phyloP scores from a whole-genome alignment of 2,797 vertebrate species.

The Tenualosa thibaudeaui region DNA sequence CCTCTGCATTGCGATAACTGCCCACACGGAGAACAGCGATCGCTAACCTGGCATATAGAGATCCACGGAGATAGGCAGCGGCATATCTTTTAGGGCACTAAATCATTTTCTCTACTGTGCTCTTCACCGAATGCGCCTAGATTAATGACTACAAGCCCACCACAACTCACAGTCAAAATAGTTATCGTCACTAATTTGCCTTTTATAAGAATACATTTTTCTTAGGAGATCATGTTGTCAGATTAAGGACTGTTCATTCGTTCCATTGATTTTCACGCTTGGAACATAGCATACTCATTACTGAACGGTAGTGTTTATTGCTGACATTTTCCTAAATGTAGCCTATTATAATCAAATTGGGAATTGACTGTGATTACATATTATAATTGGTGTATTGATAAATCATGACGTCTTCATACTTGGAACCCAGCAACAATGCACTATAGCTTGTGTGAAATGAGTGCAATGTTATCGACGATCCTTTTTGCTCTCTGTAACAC shows the following conservation, averaged over 20 bases:
- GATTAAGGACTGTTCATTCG: not conserved
- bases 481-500: not conserved
- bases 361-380: not conserved
- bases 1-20: constrained; percentile 25
- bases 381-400: not conserved
- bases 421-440: not conserved
- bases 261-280: not conserved
- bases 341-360: not conserved
- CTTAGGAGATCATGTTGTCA: not conserved
- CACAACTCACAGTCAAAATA: not conserved
- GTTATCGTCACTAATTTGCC: not conserved
- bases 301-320: not conserved
- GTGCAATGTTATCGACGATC: not conserved
- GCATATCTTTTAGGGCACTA: not conserved
- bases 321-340: not conserved
- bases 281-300: not conserved
- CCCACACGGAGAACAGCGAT: constrained; percentile 20
- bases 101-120: not conserved
- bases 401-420: not conserved
- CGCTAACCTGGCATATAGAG: constrained; percentile 1
- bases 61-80: not conserved
- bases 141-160: not conserved
- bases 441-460: not conserved
- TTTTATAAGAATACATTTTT: not conserved
- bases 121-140: not conserved